Percentiles rank a stretch among this genome's conserved stretches.
Conservation (phyloP, 1,140 invertebrate genomes). For the Lordiphosa collinella region DNA sequence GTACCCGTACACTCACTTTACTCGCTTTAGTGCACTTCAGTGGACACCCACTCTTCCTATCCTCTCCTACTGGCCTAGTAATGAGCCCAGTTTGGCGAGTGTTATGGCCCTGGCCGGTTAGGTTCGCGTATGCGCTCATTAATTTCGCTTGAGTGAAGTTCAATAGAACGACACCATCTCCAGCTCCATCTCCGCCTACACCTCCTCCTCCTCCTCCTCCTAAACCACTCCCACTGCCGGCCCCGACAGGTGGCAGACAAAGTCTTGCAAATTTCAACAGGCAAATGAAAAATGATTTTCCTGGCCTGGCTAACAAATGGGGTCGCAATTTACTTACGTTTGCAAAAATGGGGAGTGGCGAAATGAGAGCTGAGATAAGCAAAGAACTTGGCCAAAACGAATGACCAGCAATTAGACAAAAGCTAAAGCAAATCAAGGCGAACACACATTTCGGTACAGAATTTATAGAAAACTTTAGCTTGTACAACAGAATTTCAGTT, state of each 20-base stretch:
- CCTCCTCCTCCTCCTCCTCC: too few relatives aligned
- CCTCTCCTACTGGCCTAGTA: conserved; percentile 2
- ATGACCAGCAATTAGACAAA: conserved; percentile 65
- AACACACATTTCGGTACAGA: too few relatives aligned
- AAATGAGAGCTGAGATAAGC: conserved; percentile 33
- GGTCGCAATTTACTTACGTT: conserved; percentile 32
- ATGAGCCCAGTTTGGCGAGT: conserved; percentile 49
- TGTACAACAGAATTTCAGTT: too few relatives aligned
- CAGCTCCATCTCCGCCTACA: too few relatives aligned
- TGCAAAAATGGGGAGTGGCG: conserved; percentile 17
- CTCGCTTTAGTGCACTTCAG: conserved; percentile 67
- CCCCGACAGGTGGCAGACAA: conserved; percentile 38
- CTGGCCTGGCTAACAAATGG: conserved; percentile 39
- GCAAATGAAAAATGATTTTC: conserved; percentile 71
- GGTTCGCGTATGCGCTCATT: conserved; percentile 59
- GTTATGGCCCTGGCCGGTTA: conserved; percentile 39
- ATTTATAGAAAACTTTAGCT: too few relatives aligned
- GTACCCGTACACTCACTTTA: conserved; percentile 7
- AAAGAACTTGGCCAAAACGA: conserved; percentile 50
- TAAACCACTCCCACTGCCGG: too few relatives aligned
- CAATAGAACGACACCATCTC: conserved; percentile 44
- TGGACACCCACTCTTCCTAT: conserved; percentile 26
- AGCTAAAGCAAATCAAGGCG: conserved; percentile 9
- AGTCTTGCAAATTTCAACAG: conserved; percentile 61
- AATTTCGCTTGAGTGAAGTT: conserved; percentile 70